A percentile compares a stretch with the other conserved stretches of the same genome.
These are phyloP conservation scores for Salarias fasciatus DNA, from an alignment of 2,797 vertebrate species.

Conservation along the genomic window DNA sequence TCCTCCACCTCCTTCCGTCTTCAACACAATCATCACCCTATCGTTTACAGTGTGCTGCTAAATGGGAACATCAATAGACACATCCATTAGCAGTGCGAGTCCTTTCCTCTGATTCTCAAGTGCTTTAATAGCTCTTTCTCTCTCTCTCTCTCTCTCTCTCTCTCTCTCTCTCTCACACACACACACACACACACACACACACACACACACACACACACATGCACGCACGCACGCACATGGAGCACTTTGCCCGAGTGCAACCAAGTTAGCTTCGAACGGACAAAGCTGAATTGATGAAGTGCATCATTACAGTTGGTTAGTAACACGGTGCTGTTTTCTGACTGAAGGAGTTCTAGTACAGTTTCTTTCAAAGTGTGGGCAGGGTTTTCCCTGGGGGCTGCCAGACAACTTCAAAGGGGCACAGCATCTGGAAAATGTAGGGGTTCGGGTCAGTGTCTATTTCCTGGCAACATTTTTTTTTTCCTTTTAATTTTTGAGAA, in stretches of 20 bases:
- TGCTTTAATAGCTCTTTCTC: slow-evolving; percentile 67
- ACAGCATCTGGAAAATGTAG: too few species aligned
- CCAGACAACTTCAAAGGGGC: too few species aligned
- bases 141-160: too few species aligned
- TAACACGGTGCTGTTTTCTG: slow-evolving; percentile 13
- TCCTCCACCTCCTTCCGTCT: slow-evolving; percentile 64
- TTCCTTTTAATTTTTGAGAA: too few species aligned
- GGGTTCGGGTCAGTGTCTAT: too few species aligned
- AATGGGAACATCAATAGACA: slow-evolving; percentile 79
- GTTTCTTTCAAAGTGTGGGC: neutral
- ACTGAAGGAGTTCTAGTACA: slow-evolving; percentile 19
- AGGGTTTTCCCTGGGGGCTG: too few species aligned
- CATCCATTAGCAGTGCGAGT: slow-evolving; percentile 71
- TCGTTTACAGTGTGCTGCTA: slow-evolving; percentile 74
- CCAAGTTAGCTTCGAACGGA: slow-evolving; percentile 44
- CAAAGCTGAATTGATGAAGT: slow-evolving; percentile 58
- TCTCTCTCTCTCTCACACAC: neutral
- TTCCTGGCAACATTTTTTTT: too few species aligned
- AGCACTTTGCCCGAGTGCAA: slow-evolving; percentile 45
- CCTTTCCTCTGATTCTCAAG: slow-evolving; percentile 69
- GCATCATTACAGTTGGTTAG: slow-evolving; percentile 68
- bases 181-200: slow-evolving; percentile 7
- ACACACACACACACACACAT: slow-evolving; percentile 12
- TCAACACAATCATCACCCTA: slow-evolving; percentile 72
- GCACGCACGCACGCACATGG: slow-evolving; percentile 14